phyloP scores from a whole-genome alignment of 2,797 vertebrate genomes.

The Pipistrellus kuhlii region DNA sequence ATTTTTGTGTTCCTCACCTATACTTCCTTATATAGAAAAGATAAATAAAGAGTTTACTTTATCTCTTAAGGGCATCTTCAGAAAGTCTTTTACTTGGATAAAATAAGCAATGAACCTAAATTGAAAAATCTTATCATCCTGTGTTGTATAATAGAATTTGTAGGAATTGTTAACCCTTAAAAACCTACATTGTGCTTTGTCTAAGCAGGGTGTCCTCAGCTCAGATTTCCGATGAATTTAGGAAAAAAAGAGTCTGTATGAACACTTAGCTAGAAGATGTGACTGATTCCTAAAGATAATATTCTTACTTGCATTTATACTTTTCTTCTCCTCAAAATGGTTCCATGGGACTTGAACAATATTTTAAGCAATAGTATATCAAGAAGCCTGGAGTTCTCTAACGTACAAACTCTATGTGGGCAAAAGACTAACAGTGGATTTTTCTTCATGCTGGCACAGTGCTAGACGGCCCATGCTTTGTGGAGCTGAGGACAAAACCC shows the following conservation, averaged over 20 bases:
- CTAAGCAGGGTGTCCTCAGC: neutral
- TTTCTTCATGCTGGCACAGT: neutral
- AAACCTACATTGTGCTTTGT: conserved; percentile 2
- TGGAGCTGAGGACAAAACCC: neutral
- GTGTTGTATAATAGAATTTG: neutral
- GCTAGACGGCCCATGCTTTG: neutral
- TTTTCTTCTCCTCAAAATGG: conserved; percentile 17
- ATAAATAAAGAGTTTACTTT: conserved; percentile 53
- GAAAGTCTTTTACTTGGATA: conserved; percentile 41
- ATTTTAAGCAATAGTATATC: neutral
- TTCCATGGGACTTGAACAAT: neutral
- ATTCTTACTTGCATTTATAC: neutral
- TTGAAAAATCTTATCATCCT: conserved; percentile 23
- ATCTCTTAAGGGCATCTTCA: conserved; percentile 14
- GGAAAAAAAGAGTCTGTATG: neutral
- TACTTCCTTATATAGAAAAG: neutral
- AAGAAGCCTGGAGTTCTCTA: neutral
- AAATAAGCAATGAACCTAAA: conserved; percentile 53
- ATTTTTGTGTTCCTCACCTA: neutral
- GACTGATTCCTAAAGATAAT: conserved; percentile 22
- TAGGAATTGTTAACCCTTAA: neutral
- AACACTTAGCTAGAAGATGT: neutral
- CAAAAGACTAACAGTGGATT: neutral
- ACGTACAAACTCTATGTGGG: neutral
- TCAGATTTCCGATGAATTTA: conserved; percentile 8